Base-by-base conservation (phyloP, 92 coral and sea anemone species). In the Parazoanthus darwini region DNA sequence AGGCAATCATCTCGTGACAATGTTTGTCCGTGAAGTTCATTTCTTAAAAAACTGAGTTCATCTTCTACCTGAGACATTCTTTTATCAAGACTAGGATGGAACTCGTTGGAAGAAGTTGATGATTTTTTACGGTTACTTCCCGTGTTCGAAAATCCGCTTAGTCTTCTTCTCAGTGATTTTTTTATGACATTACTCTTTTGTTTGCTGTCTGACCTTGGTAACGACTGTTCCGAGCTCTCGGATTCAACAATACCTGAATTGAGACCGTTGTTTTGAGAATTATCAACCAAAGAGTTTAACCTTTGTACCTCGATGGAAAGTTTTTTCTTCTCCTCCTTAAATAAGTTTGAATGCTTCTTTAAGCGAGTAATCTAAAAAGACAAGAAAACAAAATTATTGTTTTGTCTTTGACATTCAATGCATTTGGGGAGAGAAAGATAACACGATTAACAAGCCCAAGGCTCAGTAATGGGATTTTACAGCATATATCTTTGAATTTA, bases 1-100 rank as follows among this genome's bases (percentile, higher is more conserved):
- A 22, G 14, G 10, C 37, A 7, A 71, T 84, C 63, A 16, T 46
- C 26, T 7, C 4, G 18, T 2, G 35, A 15, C 48, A 42, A 6
- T 26, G 25, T 44, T 2, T 72, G 46, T 1, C 44, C 43, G 16
- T 51, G 46, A 5, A 84, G 38, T 20, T 84, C 87, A 0, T 84
- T 75, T 75, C 79, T 84, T 51, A 84, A 51, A 14, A 84, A 84
- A 8, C 48, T 39, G 14, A 84, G 38, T 46, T 84, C 87, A 8
- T 44, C 67, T 73, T 84, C 87, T 18, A 84, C 0, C 36, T 71
- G 87, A 29, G 77, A 71, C 25, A 84, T 29, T 72, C 87, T 70
- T 44, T 84, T 84, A 29, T 84, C 87, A 11, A 68, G 78, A 22
- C n/a, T 36, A 84, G 43, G 7, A 20, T 71, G 65, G 7, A 68